Conservation (phyloP, 2,888 invertebrate species). For the Celastrina argiolus region DNA sequence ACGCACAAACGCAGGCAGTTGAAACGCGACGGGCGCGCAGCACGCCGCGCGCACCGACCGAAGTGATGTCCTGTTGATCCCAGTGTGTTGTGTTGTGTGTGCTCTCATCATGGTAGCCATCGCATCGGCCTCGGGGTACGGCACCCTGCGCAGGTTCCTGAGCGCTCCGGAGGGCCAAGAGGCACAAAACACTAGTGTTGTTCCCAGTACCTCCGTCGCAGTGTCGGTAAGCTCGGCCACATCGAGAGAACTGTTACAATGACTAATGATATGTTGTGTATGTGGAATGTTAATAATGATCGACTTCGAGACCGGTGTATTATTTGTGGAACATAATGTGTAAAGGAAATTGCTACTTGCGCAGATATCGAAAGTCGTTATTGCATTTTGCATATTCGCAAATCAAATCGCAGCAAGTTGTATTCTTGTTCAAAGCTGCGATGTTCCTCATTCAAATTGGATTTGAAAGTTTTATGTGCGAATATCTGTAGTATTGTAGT, state of each 20-base stretch:
- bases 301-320: constrained; percentile 33
- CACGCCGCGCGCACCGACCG: constrained; percentile 57
- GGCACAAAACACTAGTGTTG: constrained; percentile 47
- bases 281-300: constrained; percentile 53
- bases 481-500: neutral
- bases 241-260: constrained; percentile 33
- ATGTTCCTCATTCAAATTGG: neutral
- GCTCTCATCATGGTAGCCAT: constrained; percentile 65
- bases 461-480: neutral
- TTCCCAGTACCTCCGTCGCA: constrained; percentile 63
- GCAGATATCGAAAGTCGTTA: neutral
- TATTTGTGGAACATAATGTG: constrained; percentile 30
- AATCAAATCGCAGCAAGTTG: neutral
- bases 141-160: constrained; percentile 71
- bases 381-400: constrained; percentile 3
- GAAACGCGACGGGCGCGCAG: constrained; percentile 61
- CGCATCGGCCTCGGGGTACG: constrained; percentile 72
- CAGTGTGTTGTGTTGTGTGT: constrained; percentile 51
- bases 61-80: constrained; percentile 61
- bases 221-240: constrained; percentile 61
- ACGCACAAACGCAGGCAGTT: constrained; percentile 44
- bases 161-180: constrained; percentile 69
- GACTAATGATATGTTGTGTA: constrained; percentile 46
- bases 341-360: constrained; percentile 1
- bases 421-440: neutral